phyloP scores from a whole-genome alignment of 2,797 vertebrate genomes.

The Melanogrammus aeglefinus region DNA sequence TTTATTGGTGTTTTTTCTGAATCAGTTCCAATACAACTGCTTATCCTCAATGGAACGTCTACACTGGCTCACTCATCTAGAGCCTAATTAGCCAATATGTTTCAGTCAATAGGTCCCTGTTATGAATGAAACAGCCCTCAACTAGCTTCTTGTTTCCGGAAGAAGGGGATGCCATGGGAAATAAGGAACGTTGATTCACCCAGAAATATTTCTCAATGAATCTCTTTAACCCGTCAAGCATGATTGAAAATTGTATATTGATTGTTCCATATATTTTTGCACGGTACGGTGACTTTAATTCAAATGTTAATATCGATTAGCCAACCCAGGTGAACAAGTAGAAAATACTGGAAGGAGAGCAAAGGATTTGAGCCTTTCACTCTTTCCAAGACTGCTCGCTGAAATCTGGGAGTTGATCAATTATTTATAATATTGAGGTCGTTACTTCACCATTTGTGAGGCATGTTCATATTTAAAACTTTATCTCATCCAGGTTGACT shows the following conservation, averaged over 20 bases:
- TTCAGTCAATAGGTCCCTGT: neutral
- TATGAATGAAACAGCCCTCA: neutral
- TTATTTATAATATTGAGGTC: neutral
- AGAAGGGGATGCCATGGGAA: neutral
- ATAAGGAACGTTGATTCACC: neutral
- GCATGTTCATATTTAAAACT: neutral
- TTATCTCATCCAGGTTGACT: conserved; percentile 11
- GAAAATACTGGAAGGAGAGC: neutral
- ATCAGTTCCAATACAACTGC: neutral
- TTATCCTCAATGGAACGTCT: neutral
- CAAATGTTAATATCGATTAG: neutral
- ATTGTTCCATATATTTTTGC: neutral
- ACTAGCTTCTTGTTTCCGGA: neutral
- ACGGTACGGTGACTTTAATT: neutral
- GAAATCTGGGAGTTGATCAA: neutral
- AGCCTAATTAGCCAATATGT: neutral
- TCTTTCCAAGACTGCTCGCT: neutral
- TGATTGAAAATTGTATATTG: neutral
- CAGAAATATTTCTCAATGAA: neutral
- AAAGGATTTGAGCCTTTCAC: neutral
- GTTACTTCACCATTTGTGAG: neutral
- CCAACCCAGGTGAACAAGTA: neutral
- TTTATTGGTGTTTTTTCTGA: neutral
- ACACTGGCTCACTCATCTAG: neutral
- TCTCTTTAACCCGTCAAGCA: neutral